A percentile compares a stretch with the other conserved stretches of the same genome.
Evolutionary conservation across 2,113 vertebrate genomes (phyloP).

Genomic region (Psammodynastes pulverulentus): DNA sequence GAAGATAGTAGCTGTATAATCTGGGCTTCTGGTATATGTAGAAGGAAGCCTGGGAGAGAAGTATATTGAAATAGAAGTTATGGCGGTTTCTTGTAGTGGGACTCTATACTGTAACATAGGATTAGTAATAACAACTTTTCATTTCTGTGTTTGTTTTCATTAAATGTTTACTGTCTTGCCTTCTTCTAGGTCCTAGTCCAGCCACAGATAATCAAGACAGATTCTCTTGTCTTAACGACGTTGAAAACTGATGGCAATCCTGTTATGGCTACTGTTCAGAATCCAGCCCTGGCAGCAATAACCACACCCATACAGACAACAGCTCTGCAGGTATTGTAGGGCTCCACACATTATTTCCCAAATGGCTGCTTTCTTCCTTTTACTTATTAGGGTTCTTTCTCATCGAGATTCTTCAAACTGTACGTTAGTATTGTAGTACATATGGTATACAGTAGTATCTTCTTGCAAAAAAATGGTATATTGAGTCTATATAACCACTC

Average conservation of each 20-base stretch:
- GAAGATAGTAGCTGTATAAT: neutral
- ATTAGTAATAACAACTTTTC: rapidly evolving
- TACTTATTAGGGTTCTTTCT: neutral
- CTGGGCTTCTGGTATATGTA: rapidly evolving
- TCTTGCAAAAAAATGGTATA: neutral
- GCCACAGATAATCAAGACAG: constrained; percentile 96
- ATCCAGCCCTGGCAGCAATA: constrained; percentile 83
- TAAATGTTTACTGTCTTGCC: neutral
- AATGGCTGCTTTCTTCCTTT: rapidly evolving
- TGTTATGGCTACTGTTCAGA: constrained; percentile 89
- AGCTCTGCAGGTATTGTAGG: constrained; percentile 83
- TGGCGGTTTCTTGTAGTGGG: rapidly evolving
- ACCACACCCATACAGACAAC: constrained; percentile 89
- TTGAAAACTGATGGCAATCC: constrained; percentile 90
- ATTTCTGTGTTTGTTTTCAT: neutral
- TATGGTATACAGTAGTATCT: neutral
- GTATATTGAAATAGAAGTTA: neutral
- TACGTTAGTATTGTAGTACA: neutral
- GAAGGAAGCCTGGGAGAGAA: neutral
- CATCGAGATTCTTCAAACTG: neutral
- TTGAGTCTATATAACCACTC: neutral
- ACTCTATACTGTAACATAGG: neutral
- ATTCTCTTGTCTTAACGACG: constrained; percentile 92
- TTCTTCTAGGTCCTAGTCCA: constrained; percentile 85
- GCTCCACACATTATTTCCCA: neutral